These are phyloP conservation scores for Ivindomyrus marchei DNA, from an alignment of 2,113 vertebrate genomes.

Conservation along the genomic window DNA sequence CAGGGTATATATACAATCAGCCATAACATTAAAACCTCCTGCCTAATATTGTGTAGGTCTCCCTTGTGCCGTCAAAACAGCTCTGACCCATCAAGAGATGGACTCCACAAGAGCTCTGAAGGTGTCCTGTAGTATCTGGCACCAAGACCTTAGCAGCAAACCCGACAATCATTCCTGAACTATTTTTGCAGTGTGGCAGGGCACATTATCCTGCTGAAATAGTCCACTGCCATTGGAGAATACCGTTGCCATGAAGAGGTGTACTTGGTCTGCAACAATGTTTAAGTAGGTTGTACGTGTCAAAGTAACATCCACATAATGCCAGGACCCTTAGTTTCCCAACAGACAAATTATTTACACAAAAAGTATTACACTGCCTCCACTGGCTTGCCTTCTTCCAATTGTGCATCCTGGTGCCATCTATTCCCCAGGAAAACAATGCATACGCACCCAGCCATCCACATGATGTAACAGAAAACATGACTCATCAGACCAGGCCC, in stretches of 20 bases:
- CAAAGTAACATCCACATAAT: background rate
- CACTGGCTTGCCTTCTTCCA: background rate
- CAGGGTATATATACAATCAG: background rate
- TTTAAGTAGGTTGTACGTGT: background rate
- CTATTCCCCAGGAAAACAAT: background rate
- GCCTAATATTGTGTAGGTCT: background rate
- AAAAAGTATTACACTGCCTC: background rate
- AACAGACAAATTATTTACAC: background rate
- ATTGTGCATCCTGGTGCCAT: background rate
- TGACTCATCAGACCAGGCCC: background rate
- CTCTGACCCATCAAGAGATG: background rate
- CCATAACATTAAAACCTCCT: background rate
- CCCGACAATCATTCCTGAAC: background rate
- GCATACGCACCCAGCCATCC: background rate
- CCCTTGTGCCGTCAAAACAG: background rate
- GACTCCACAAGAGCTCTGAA: background rate
- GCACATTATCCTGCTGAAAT: background rate
- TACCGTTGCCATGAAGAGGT: background rate
- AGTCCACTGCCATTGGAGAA: background rate
- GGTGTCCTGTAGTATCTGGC: background rate
- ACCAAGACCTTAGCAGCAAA: background rate
- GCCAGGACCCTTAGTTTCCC: background rate
- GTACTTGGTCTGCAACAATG: background rate
- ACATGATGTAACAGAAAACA: background rate
- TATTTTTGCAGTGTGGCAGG: background rate